These are phyloP conservation scores for Brachionus plicatilis DNA, from an alignment of 1,140 invertebrate species.

Conservation along the genomic window DNA sequence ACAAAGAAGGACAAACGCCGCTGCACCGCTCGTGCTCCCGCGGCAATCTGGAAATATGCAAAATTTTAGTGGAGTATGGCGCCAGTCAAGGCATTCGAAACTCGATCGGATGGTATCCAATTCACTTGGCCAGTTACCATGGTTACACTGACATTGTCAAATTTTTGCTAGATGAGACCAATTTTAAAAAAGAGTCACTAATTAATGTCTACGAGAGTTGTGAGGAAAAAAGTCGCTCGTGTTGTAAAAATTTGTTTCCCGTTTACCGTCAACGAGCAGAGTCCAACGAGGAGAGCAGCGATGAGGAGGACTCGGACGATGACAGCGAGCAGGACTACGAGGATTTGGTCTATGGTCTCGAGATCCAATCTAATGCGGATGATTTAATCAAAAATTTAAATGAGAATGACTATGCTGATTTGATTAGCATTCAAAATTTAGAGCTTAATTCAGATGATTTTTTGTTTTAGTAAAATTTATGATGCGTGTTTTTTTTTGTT, in stretches of 20 bases:
- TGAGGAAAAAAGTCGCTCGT: not conserved
- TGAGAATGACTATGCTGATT: not conserved
- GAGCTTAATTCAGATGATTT: conserved; percentile 14
- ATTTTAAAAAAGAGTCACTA: conserved; percentile 29
- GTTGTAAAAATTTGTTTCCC: not conserved
- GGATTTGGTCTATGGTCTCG: not conserved
- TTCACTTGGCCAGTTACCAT: conserved; percentile 12
- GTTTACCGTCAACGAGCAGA: not conserved
- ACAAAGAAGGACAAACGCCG: conserved; percentile 31
- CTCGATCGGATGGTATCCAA: conserved; percentile 11
- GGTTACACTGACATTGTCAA: conserved; percentile 10
- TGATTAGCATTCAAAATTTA: conserved; percentile 18
- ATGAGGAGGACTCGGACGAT: not conserved
- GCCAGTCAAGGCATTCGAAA: not conserved
- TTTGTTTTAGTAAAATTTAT: not conserved
- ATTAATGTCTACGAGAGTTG: not conserved
- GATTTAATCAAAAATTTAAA: conserved; percentile 7
- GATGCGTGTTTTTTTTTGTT: not conserved
- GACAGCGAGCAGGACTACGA: not conserved
- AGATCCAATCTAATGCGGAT: not conserved
- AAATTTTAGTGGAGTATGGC: conserved; percentile 13
- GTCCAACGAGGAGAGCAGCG: not conserved
- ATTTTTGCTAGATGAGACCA: not conserved
- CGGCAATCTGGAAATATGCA: not conserved
- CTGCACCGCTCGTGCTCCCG: not conserved